A percentile compares a stretch with the other conserved stretches of the same genome.
Conservation (phyloP, 2,113 vertebrate genomes). For the Microtus oregoni region DNA sequence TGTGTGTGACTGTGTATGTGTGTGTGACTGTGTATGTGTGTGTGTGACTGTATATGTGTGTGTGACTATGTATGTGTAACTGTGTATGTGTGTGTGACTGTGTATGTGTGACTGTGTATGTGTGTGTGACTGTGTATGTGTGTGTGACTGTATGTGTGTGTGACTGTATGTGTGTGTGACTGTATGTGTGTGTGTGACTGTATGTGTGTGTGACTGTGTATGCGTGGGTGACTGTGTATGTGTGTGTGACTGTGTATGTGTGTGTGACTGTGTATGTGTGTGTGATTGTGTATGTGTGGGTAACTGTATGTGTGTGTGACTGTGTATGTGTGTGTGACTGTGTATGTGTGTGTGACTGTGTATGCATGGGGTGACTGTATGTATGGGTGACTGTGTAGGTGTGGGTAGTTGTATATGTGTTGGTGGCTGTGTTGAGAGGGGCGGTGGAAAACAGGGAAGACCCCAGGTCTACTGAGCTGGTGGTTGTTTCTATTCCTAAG, state of each 20-base stretch:
- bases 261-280: background rate
- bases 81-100: fast-evolving
- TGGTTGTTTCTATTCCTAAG: background rate
- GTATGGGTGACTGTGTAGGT: fast-evolving
- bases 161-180: fast-evolving
- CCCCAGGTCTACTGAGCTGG: background rate
- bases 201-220: fast-evolving
- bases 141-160: too few species aligned
- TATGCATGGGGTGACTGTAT: too few species aligned
- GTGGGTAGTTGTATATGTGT: too few species aligned
- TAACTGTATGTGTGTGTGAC: too few species aligned
- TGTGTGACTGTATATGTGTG: too few species aligned
- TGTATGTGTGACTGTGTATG: background rate
- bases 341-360: background rate
- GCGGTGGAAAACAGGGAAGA: background rate
- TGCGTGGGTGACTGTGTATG: too few species aligned
- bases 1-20: too few species aligned
- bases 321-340: too few species aligned
- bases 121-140: fast-evolving
- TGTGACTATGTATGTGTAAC: background rate
- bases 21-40: fast-evolving
- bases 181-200: background rate
- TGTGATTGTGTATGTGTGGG: fast-evolving
- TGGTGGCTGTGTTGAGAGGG: background rate
- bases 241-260: too few species aligned